Evolutionary conservation across 2,113 vertebrate species (phyloP), one percentile per base, ranked within the genome.

Genomic region (Vimba vimba): DNA sequence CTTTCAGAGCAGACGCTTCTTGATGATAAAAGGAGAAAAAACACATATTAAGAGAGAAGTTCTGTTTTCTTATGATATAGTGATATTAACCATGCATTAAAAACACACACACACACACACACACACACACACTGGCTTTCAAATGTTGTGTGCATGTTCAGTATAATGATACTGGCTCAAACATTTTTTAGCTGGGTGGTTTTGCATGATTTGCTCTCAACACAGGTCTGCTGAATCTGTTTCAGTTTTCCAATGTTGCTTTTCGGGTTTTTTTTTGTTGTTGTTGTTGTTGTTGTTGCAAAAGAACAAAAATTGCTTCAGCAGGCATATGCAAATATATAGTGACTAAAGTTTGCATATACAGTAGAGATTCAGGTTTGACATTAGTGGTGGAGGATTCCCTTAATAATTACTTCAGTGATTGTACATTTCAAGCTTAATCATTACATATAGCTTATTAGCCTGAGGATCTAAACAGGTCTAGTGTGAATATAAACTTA

Each of bases 51-150:
- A 82, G 55, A 73, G 39, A 75, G 75, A 79, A 52, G 76, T 23
- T 75, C 57, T 59, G 85, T 66, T 84, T 71, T 68, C 59, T 68
- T 47, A n/a, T 30, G 80, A 88, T 15, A 13, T 45, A 17, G 6
- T 75, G 74, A 86, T 84, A 81, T 84, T 30, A 64, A 39, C 50
- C 75, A 76, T 57, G 69, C 50, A 81, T 77, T 3, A 13, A 15
- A 75, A 47, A 86, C 4, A 4, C 83, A 66, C n/a, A n/a, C n/a
- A n/a, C n/a, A n/a, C n/a, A n/a, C n/a, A n/a, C n/a, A n/a, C n/a
- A n/a, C n/a, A n/a, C n/a, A n/a, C n/a, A 68, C 43, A 23, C 50
- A 25, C n/a, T 55, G 36, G 43, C 59, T 50, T 82, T 84, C 19
- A 78, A 73, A 78, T 74, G 43, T 47, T 47, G 23, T 8, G 71